Conservation (phyloP, 2,888 invertebrate species). For the Anticlea derivata region DNA sequence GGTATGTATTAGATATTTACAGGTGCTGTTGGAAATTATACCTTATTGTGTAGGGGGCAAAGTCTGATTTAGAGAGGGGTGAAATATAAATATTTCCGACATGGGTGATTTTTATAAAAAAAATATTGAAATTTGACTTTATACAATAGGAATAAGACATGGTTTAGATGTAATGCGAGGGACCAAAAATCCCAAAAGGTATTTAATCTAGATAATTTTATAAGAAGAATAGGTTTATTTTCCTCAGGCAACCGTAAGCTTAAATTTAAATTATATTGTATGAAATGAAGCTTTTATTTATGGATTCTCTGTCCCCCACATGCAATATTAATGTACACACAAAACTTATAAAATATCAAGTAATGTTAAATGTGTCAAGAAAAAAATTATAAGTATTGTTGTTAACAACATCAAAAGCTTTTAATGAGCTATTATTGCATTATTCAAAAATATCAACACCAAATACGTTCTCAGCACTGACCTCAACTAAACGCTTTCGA, state of each 20-base stretch:
- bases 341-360: slow-evolving; percentile 26
- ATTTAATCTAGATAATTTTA: too few species aligned
- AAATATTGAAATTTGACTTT: not conserved
- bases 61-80: not conserved
- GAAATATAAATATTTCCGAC: not conserved
- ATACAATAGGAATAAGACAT: not conserved
- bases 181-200: slow-evolving; percentile 16
- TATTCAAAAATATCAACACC: not conserved
- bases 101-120: not conserved
- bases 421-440: not conserved
- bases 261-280: slow-evolving; percentile 17
- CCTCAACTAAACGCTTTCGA: not conserved
- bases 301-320: slow-evolving; percentile 55
- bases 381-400: not conserved
- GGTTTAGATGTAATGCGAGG: slow-evolving; percentile 4
- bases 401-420: slow-evolving; percentile 26
- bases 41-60: slow-evolving; percentile 15
- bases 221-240: too few species aligned
- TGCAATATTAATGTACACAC: slow-evolving; percentile 48
- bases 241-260: slow-evolving; percentile 54
- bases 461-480: not conserved
- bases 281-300: slow-evolving; percentile 21
- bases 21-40: slow-evolving; percentile 41
- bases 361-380: slow-evolving; percentile 5
- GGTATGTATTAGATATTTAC: slow-evolving; percentile 38